Evolutionary conservation across 2,888 invertebrate species (phyloP), one percentile per base, ranked within the genome.

Genomic region (Galeruca laticollis): DNA sequence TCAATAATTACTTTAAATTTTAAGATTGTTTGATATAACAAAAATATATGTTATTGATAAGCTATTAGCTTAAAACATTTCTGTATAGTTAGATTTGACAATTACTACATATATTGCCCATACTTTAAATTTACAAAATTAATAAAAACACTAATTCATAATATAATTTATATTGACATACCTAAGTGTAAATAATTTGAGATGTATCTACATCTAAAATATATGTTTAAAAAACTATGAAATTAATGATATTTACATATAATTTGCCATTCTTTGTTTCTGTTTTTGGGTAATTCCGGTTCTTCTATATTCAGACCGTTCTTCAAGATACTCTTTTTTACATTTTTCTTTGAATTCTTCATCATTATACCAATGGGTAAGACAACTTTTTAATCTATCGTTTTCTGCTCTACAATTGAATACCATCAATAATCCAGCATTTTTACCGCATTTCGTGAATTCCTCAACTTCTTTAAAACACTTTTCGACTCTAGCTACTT

Each of bases 301-400:
- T 80, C 88, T 88, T 82, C 97, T 89, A 80, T 90, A 98, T 84
- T 95, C 93, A 74, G 92, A 89, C 80, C 97, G 88, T 81, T 96
- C 93, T 21, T 90, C 84, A 69, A 98, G 87, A 86, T 97, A 98
- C 80, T 94, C 90, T 77, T 94, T 87, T 73, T 88, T 93, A 79
- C 96, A 96, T 75, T 90, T 83, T 63, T 90, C 87, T 80, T 88
- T 89, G 81, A 97, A 96, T 0, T 88, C 89, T 73, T 92, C 90
- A 86, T 97, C 89, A 71, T 88, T 81, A 81, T 92, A 97, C 97
- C 96, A 96, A 51, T 83, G 86, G 0, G 87, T 83, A 1, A 95
- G 86, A 82, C 97, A 97, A 0, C 87, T 87, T 84, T 90, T 92
- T 26, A 97, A 83, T 0, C 83, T 86, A 1, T 87, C 82, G 81